Conservation (phyloP, 2,113 vertebrate genomes). For the Nymphicus hollandicus region DNA sequence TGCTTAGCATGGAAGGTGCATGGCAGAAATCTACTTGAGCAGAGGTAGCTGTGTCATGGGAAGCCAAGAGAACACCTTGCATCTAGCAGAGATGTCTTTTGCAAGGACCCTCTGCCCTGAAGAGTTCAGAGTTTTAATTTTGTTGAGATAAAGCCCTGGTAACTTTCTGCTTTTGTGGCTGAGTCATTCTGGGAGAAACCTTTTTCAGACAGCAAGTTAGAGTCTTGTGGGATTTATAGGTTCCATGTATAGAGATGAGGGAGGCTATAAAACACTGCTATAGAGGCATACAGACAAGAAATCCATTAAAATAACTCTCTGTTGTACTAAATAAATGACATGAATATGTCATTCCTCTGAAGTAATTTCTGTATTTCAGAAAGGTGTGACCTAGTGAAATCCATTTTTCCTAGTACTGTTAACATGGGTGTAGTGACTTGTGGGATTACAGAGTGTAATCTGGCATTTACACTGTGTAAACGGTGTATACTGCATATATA, state of each 20-base stretch:
- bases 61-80: neutral
- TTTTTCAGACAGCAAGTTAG: neutral
- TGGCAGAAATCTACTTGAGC: neutral
- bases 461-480: neutral
- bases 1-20: neutral
- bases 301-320: neutral
- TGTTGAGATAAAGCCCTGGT: neutral
- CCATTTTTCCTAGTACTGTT: neutral
- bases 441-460: neutral
- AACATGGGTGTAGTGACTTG: neutral
- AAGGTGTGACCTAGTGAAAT: neutral
- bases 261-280: neutral
- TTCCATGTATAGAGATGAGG: accelerated
- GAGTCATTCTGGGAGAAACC: neutral
- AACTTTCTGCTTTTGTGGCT: neutral
- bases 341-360: neutral
- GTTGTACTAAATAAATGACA: neutral
- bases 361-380: neutral
- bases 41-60: neutral
- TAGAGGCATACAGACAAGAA: neutral
- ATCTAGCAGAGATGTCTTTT: neutral
- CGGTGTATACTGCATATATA: neutral
- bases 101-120: neutral
- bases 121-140: neutral
- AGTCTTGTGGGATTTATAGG: neutral